Evolutionary conservation across 1,140 invertebrate species (phyloP).

Genomic region (Drosophila subpulchrella): DNA sequence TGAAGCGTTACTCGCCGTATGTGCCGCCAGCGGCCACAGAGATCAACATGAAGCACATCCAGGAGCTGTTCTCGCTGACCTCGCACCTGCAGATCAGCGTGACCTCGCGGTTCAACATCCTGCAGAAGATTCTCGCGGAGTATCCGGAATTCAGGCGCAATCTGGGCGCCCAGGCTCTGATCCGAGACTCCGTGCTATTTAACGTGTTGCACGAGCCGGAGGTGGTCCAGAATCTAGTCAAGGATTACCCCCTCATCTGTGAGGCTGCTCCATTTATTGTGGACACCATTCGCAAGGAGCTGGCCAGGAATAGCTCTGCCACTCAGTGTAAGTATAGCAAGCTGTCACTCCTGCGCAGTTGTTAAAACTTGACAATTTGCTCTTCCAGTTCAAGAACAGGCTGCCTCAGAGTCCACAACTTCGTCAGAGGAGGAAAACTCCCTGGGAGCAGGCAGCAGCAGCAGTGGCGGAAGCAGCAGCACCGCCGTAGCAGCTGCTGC

Average conservation of each 20-base stretch:
- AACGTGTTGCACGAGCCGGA: conserved; percentile 75
- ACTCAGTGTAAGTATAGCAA: conserved; percentile 58
- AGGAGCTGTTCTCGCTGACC: conserved; percentile 74
- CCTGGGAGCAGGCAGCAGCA: conserved; percentile 73
- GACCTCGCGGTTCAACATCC: conserved; percentile 72
- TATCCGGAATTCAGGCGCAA: conserved; percentile 83
- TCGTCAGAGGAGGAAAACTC: conserved; percentile 83
- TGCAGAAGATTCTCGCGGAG: conserved; percentile 77
- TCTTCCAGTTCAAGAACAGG: conserved; percentile 70
- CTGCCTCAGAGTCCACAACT: conserved; percentile 77
- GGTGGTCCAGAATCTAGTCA: conserved; percentile 71
- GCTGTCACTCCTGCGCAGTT: neutral
- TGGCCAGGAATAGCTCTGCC: conserved; percentile 68
- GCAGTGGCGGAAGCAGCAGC: conserved; percentile 62
- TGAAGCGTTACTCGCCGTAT: conserved; percentile 64
- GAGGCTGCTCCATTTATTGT: conserved; percentile 80
- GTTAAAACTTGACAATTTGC: no score
- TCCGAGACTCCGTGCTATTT: conserved; percentile 80
- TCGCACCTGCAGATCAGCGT: conserved; percentile 81
- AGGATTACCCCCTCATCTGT: conserved; percentile 79
- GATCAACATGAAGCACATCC: conserved; percentile 68
- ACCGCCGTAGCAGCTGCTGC: conserved; percentile 53
- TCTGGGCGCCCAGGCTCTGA: conserved; percentile 77
- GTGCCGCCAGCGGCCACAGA: conserved; percentile 57
- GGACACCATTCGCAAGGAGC: conserved; percentile 77